Base-by-base conservation (phyloP, 2,888 invertebrate genomes). In the Morpho helenor region DNA sequence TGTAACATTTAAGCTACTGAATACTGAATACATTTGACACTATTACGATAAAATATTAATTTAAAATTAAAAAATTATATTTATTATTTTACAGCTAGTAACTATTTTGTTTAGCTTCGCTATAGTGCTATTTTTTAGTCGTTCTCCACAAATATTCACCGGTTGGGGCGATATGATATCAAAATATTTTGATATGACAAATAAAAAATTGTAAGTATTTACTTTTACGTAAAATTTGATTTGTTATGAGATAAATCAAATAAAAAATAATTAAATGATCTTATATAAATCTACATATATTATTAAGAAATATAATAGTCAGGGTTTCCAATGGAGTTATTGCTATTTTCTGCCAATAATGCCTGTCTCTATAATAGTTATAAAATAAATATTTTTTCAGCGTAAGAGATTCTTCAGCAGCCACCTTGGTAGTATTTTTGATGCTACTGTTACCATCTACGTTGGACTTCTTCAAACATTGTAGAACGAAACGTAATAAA, bases 121-220 rank as follows among this genome's bases (percentile, higher is more conserved):
- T 6, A 70, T 70, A 44, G 22, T 68, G 22, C 56, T 71, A 42
- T 87, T 86, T 60, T 84, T 86, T 63, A 74, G 76, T 52, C 79
- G 86, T 45, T 79, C 84, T 2, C 86, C 86, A 2, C 77, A 80
- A 72, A 72, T 86, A 62, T 84, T 87, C 62, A 8, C 50, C 7
- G 86, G 86, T n/a, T 86, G 86, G 87, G 83, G 79, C 16, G 81
- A 84, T 55, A 40, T 10, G 41, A 73, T 85, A 40, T 52, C 57
- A 1, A 60, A 72, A 23, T 62, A 66, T 56, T 79, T 67, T 64
- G 60, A 60, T 3, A 45, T 78, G 8, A 54, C 63, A 0, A 46
- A 76, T 48, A 46, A 61, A 7, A 75, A 74, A 65, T 82, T 77
- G 84, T 84, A 69, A 62, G 80, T 76, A 40, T 41, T 1, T 10